Evolutionary conservation across 2,113 vertebrate species (phyloP).

Genomic region (Nymphicus hollandicus): DNA sequence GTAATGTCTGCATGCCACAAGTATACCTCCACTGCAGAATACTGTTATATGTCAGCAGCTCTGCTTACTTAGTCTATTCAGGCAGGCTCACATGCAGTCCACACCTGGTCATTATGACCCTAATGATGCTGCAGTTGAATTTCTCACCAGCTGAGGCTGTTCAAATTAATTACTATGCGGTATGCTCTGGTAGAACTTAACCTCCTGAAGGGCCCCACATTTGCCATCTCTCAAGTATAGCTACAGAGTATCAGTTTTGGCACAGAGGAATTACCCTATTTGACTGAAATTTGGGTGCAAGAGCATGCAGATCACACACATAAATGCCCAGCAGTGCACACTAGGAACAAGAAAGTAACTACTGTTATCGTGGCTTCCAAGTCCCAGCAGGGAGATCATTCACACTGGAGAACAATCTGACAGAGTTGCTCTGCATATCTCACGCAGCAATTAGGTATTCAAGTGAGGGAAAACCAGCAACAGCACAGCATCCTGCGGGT

Average conservation of each 20-base stretch:
- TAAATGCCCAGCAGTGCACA: too few relatives aligned
- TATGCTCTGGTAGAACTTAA: background rate
- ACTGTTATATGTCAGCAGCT: background rate
- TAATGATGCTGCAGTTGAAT: background rate
- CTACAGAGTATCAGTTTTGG: background rate
- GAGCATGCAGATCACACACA: background rate
- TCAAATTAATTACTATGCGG: background rate
- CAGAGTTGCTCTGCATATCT: background rate
- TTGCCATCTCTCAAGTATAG: background rate
- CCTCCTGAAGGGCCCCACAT: background rate
- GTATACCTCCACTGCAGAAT: background rate
- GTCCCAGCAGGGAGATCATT: background rate
- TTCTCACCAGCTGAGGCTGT: background rate
- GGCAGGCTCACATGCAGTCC: rapidly evolving
- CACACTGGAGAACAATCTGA: background rate
- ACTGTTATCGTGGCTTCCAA: background rate
- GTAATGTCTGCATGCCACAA: rapidly evolving
- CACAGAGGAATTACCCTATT: background rate
- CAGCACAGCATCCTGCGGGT: background rate
- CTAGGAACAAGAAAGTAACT: background rate
- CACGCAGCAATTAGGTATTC: background rate
- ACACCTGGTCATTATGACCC: rapidly evolving
- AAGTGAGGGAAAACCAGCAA: background rate
- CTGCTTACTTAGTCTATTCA: background rate
- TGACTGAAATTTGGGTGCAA: background rate